Conservation (phyloP, 2,113 vertebrate genomes). For the Megalops atlanticus region DNA sequence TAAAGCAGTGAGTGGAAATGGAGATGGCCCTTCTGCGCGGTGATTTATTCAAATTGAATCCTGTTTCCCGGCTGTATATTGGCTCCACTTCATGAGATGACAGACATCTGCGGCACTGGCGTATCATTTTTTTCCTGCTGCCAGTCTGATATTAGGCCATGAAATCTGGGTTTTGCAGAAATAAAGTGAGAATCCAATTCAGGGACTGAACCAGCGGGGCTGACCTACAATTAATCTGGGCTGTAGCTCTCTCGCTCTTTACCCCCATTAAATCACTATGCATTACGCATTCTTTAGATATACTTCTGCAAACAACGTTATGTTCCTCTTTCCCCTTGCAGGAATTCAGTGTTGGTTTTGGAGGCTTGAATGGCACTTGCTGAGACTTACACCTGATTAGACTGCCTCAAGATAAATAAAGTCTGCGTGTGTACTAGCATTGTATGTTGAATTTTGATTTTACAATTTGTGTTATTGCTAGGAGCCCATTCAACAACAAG, state of each 20-base stretch:
- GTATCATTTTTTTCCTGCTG: neutral
- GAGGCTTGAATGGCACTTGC: neutral
- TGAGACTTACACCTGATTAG: neutral
- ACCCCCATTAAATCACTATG: neutral
- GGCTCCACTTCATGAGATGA: constrained; percentile 21
- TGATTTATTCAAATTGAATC: constrained; percentile 30
- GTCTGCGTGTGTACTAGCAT: neutral
- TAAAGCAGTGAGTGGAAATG: neutral
- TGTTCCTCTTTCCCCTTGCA: neutral
- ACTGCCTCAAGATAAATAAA: constrained; percentile 1
- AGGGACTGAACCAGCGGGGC: neutral
- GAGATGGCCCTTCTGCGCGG: neutral
- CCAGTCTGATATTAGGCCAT: neutral
- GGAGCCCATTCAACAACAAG: neutral
- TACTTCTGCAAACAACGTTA: neutral
- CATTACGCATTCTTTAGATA: neutral
- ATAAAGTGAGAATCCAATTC: constrained; percentile 1
- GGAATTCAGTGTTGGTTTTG: neutral
- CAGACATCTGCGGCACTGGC: neutral
- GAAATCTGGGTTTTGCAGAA: constrained; percentile 6
- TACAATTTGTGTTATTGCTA: neutral
- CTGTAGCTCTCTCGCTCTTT: neutral
- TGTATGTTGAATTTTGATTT: neutral
- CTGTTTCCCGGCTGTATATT: constrained; percentile 15
- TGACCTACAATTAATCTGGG: neutral